Percentiles rank a stretch among this genome's conserved stretches.
These are phyloP conservation scores for Choristoneura rosaceana DNA, from an alignment of 2,888 invertebrate genomes.

Conservation along the genomic window DNA sequence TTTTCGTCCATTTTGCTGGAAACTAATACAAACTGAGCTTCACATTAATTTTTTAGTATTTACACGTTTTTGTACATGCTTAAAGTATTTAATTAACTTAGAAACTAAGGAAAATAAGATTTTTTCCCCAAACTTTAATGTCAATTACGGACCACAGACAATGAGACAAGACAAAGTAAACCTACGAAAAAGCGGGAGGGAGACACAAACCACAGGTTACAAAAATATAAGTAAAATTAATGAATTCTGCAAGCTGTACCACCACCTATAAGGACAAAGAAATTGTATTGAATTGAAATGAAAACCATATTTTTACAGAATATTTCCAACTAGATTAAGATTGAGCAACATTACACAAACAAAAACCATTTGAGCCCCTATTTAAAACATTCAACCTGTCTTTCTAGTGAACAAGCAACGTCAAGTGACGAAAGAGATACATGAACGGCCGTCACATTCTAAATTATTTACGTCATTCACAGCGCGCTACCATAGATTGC, in stretches of 20 bases:
- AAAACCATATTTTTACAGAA: background rate
- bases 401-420: background rate
- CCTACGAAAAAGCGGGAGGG: background rate
- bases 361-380: background rate
- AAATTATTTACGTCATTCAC: background rate
- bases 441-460: background rate
- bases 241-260: too few relatives aligned
- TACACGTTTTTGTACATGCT: background rate
- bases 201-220: background rate
- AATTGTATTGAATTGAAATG: background rate
- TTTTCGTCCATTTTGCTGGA: constrained; percentile 81
- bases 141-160: constrained; percentile 36
- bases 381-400: background rate
- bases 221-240: too few relatives aligned
- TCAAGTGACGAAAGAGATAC: background rate
- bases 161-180: too few relatives aligned
- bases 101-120: constrained; percentile 28
- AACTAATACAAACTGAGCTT: constrained; percentile 27
- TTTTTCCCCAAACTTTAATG: constrained; percentile 36
- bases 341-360: background rate
- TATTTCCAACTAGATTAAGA: background rate
- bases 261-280: background rate
- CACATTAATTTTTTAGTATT: constrained; percentile 3
- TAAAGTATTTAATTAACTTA: constrained; percentile 19
- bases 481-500: background rate